phyloP scores from a whole-genome alignment of 2,888 invertebrate species.

The Temnothorax unifasciatus region DNA sequence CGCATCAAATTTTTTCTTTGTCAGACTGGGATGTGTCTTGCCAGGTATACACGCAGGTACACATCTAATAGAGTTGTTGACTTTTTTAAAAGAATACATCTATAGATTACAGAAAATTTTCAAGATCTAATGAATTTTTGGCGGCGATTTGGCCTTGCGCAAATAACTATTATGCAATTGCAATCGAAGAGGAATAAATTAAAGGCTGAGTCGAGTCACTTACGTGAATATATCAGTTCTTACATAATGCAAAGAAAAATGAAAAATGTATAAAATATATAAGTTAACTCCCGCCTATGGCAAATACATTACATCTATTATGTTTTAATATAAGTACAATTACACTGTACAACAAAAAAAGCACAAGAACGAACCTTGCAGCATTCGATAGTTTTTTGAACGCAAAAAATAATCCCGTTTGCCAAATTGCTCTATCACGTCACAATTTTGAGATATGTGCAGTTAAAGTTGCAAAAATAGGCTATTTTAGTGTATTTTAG shows the following conservation, averaged over 20 bases:
- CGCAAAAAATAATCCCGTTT: too few relatives aligned
- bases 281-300: neutral
- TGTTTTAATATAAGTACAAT: slow-evolving; percentile 15
- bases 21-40: neutral
- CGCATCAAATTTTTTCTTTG: neutral
- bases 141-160: slow-evolving; percentile 72
- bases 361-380: too few relatives aligned
- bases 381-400: too few relatives aligned
- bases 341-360: neutral
- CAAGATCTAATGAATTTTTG: slow-evolving; percentile 75
- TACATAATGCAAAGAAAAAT: slow-evolving; percentile 10
- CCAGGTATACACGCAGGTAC: neutral
- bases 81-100: neutral
- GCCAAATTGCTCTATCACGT: too few relatives aligned
- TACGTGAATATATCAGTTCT: slow-evolving; percentile 51
- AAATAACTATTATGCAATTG: slow-evolving; percentile 67
- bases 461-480: too few relatives aligned
- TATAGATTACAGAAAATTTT: slow-evolving; percentile 69
- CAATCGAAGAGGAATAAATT: slow-evolving; percentile 67
- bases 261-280: neutral
- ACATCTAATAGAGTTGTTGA: neutral
- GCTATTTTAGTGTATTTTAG: too few relatives aligned
- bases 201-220: slow-evolving; percentile 50
- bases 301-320: slow-evolving; percentile 15
- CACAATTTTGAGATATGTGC: too few relatives aligned